These are phyloP conservation scores for Aplochiton taeniatus DNA, from an alignment of 2,797 vertebrate species.

Conservation along the genomic window DNA sequence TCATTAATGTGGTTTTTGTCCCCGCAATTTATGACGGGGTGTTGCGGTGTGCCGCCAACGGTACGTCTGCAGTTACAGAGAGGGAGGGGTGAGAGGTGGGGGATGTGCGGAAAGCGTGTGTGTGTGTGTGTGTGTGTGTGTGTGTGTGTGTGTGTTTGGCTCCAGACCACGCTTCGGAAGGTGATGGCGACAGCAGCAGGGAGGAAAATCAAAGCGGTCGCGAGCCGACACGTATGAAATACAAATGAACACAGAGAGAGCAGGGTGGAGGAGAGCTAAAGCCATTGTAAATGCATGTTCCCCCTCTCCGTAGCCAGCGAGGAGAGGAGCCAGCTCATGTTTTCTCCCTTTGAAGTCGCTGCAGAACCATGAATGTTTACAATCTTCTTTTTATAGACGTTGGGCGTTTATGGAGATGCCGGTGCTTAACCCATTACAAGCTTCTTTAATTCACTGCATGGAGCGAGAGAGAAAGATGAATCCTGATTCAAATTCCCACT, in stretches of 20 bases:
- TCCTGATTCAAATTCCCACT: slow-evolving; percentile 34
- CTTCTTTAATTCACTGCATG: slow-evolving; percentile 44
- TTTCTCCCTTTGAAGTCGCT: slow-evolving; percentile 41
- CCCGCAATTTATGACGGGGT: slow-evolving; percentile 56
- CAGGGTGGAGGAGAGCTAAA: slow-evolving; percentile 31
- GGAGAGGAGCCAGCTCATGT: slow-evolving; percentile 19
- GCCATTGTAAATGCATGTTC: slow-evolving; percentile 35
- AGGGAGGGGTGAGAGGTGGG: background rate
- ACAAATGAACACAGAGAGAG: slow-evolving; percentile 32
- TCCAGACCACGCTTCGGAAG: background rate
- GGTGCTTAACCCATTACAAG: slow-evolving; percentile 57
- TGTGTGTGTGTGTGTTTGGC: too few species aligned
- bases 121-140: too few species aligned
- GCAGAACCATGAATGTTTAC: slow-evolving; percentile 46
- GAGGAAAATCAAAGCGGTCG: background rate
- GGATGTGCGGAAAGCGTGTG: background rate
- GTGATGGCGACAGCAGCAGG: slow-evolving; percentile 43
- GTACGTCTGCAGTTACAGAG: background rate
- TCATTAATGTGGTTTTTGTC: slow-evolving; percentile 74
- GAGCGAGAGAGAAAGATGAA: slow-evolving; percentile 19
- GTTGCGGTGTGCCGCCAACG: too few species aligned
- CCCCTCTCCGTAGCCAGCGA: slow-evolving; percentile 18
- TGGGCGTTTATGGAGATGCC: slow-evolving; percentile 49
- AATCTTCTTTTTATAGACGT: slow-evolving; percentile 58
- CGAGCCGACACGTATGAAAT: slow-evolving; percentile 12